Base-by-base conservation (phyloP, 2,888 invertebrate species). In the Trachelus stipa region DNA sequence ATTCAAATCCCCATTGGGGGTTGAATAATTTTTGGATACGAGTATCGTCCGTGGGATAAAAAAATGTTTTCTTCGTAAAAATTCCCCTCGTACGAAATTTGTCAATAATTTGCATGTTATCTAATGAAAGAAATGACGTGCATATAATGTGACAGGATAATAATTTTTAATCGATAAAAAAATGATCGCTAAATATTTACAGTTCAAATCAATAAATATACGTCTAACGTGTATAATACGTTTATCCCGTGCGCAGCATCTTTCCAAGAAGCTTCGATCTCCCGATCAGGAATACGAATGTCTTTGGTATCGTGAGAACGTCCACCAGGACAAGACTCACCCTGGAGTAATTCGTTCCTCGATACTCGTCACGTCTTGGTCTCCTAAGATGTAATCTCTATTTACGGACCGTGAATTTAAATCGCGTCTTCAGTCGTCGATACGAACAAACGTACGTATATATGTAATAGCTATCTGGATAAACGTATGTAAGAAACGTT, bases 111-210 rank as follows among this genome's bases (percentile, higher is more conserved):
- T 6, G 1, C 6, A 23, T 1, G 15, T 4, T 56, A 15, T 2
- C 9, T 23, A 9, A 56, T 56, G 2, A 2, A 23, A 1, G 0
- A 1, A 1, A 1, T 9, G 0, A 56, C 4, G 56, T 9, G 6
- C 23, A 1, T 40, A 15, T 23, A 23, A 15, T 6, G 1, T 40
- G 15, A 15, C 40, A 6, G 6, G 23, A 6, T 15, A 3, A 1
- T 40, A 15, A 6, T 23, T 40, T 23, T 1, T 2, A 23, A 40
- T 6, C 0, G 40, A 0, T 4, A 9, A 40, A 40, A 40, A 56
- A 56, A 23, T 9, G 9, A 0, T 23, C 0, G 56, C 23, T 0
- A 9, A 56, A 23, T 56, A 56, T 56, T 56, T 23, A 9, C 6
- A 56, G 2, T 0, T 23, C 6, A 23, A 23, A 23, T 56, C 2